phyloP scores from a whole-genome alignment of 2,888 invertebrate species.

The Cheilosia grossa region DNA sequence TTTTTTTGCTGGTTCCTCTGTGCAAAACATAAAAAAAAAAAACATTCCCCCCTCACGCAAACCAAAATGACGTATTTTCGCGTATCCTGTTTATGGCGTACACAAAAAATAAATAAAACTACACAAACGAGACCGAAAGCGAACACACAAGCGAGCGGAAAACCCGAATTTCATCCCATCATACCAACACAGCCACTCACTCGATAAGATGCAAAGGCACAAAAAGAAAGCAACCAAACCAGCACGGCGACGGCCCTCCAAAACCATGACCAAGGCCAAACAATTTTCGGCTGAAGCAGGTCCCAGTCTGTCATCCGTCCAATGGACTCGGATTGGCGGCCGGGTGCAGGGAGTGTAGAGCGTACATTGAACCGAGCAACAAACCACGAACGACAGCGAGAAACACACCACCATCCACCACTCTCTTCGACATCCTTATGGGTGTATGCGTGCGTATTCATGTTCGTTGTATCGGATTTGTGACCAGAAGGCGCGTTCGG shows the following conservation, averaged over 20 bases:
- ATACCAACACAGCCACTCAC: conserved; percentile 23
- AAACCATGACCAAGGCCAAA: conserved; percentile 79
- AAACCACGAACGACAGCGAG: conserved; percentile 44
- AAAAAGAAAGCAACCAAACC: conserved; percentile 31
- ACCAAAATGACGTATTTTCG: conserved; percentile 52
- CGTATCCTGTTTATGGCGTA: conserved; percentile 55
- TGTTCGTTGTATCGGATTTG: conserved; percentile 6
- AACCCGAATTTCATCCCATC: conserved; percentile 60
- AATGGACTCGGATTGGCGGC: not conserved
- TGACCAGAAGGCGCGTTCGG: conserved; percentile 63
- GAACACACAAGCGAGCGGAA: conserved; percentile 20
- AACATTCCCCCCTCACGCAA: conserved; percentile 11
- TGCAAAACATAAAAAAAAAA: conserved; percentile 12
- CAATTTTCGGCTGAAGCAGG: conserved; percentile 78
- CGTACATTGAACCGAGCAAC: conserved; percentile 65
- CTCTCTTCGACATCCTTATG: not conserved
- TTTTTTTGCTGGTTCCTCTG: conserved; percentile 14
- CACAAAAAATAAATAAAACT: conserved; percentile 5
- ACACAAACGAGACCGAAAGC: conserved; percentile 63
- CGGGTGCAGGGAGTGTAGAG: conserved; percentile 34
- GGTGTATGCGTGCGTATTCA: conserved; percentile 48
- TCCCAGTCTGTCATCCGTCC: conserved; percentile 60
- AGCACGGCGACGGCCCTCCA: conserved; percentile 56
- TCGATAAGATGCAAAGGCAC: conserved; percentile 9
- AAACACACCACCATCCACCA: conserved; percentile 26